A percentile compares a stretch with the other conserved stretches of the same genome.
Evolutionary conservation across 2,797 vertebrate genomes (phyloP).

Genomic region (Euphonia xanthogaster): DNA sequence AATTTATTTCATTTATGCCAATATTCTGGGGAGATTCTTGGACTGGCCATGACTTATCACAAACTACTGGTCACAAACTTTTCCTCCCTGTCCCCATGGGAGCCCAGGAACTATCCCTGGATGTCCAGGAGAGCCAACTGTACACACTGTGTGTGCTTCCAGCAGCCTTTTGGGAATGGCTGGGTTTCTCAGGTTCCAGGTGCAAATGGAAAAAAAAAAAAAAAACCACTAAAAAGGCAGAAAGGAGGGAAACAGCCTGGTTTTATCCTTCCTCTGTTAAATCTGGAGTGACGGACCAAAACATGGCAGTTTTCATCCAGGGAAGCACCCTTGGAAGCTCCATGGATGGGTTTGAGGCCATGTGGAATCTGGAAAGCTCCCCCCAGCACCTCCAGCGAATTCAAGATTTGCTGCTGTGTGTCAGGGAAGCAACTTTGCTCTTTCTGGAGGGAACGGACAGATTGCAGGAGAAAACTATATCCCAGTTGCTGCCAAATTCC

Average conservation of each 20-base stretch:
- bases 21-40: neutral
- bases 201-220: neutral
- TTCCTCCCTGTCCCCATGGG: neutral
- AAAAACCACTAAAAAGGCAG: neutral
- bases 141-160: rapidly evolving
- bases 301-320: rapidly evolving
- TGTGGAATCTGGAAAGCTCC: neutral
- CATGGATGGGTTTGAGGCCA: neutral
- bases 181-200: neutral
- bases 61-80: neutral
- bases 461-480: constrained; percentile 30
- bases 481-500: constrained; percentile 23
- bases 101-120: neutral
- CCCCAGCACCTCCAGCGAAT: neutral
- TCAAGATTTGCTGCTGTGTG: neutral
- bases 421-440: neutral
- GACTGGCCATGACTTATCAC: neutral
- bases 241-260: neutral
- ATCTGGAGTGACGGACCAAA: neutral
- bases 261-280: neutral
- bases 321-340: neutral
- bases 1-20: neutral
- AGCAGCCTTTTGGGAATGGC: neutral
- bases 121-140: rapidly evolving
- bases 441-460: constrained; percentile 33